Evolutionary conservation across 2,888 invertebrate species (phyloP), one percentile per base, ranked within the genome.

Genomic region (Exephanes ischioxanthus): DNA sequence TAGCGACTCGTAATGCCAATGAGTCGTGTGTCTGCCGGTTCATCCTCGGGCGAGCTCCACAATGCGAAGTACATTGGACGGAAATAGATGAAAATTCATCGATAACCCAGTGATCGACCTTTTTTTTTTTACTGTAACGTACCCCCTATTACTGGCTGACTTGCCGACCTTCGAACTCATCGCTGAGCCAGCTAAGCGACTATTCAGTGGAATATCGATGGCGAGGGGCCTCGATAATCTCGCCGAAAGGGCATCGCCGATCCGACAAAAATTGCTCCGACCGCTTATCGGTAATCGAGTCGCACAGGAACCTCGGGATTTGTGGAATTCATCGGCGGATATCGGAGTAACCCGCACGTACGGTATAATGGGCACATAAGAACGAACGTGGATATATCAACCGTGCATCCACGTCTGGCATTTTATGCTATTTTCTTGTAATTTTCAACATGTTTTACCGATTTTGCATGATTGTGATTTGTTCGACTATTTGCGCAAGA

Each of bases 191-290:
- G 85, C 83, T 79, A 79, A 80, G 75, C 79, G 53, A 80, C 76
- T 80, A 87, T 87, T 81, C 84, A 78, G 84, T 84, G 86, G 78
- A 87, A 86, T 82, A 82, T 58, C 22, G 58, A 14, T 84, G 77
- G 80, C 41, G 70, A 66, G 77, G 76, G 82, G 80, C 48, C 80
- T 63, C 72, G 70, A 71, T 63, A 83, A 80, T 73, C 71, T 80
- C 73, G 14, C 58, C 58, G 82, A 80, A 86, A 81, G 80, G 84
- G 73, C 71, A 79, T 73, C 41, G 48, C 16, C 58, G 66, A 63
- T 79, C 30, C 55, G 70, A 22, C 55, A 70, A 76, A 82, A 76
- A 76, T 76, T 55, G 76, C 76, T 37, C 11, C 37, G 30, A 26
- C 33, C 68, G 51, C 80, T 85, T 82, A 87, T 85, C 80, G 72